Base-by-base conservation (phyloP, 2,797 vertebrate genomes). In the Myripristis jacobus region DNA sequence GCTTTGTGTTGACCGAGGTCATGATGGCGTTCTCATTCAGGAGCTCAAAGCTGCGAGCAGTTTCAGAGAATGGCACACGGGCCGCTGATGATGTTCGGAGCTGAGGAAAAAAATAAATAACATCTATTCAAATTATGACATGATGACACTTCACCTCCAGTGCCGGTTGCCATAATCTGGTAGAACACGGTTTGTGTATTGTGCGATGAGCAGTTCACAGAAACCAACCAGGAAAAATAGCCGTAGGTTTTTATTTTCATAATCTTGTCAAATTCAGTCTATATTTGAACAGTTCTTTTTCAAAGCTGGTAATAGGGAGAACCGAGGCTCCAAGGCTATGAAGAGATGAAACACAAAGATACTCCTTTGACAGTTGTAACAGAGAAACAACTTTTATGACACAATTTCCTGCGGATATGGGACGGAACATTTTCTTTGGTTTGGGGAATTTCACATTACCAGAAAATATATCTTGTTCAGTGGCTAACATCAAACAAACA, bases 1-100 rank as follows among this genome's bases (percentile, higher is more conserved):
- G 71, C 69, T 81, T 62, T 54, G 53, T 16, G 55, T 51, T 41
- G 22, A 62, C 47, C 43, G 66, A 79, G 77, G 76, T 54, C 66
- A 7, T n/a, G 2, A 36, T n/a, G 1, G 22, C 65, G 52, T 73
- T 64, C 53, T 56, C 41, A 25, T 61, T 75, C 65, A 58, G 58
- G 36, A 65, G 34, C 25, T 21, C 11, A n/a, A 8, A 0, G 3
- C 9, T 29, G 10, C 3, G 34, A 18, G 6, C 19, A 21, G 16
- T 16, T 27, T 43, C 25, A 31, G 16, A n/a, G 9, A 44, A 29
- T 47, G 36, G 7, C 8, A 38, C 29, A n/a, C 44, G 46, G 36
- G 19, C 21, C 5, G 19, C 18, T 24, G 6, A 47, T 15, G 7
- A 47, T 61, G 43, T 47, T 46, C 43, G 27, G 12, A 25, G 41